Evolutionary conservation across 2,113 vertebrate species (phyloP).

Genomic region (cat (Felis catus)): DNA sequence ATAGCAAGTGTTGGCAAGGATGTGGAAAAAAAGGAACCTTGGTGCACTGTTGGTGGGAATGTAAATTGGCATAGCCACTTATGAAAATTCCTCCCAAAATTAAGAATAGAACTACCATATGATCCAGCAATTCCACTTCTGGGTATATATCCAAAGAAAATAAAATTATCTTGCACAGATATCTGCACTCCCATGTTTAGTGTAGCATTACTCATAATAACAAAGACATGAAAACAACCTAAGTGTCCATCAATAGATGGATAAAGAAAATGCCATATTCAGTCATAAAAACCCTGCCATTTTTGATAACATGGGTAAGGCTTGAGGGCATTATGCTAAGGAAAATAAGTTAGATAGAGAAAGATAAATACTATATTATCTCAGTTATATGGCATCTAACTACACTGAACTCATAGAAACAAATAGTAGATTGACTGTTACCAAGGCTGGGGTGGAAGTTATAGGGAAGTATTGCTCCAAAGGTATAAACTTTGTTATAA

Average conservation of each 20-base stretch:
- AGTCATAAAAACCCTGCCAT: neutral
- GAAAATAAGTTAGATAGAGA: neutral
- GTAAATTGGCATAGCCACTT: neutral
- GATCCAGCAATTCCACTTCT: neutral
- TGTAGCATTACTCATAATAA: neutral
- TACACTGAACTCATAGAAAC: neutral
- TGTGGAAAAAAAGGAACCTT: neutral
- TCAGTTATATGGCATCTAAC: neutral
- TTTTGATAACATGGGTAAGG: neutral
- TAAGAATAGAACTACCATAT: neutral
- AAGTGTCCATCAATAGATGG: neutral
- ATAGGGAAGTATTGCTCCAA: neutral
- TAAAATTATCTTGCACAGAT: neutral
- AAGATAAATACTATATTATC: neutral
- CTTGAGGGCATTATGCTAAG: neutral
- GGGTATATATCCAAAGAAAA: neutral
- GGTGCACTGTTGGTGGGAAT: neutral
- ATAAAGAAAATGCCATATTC: neutral
- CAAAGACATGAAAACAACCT: neutral
- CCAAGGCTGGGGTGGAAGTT: neutral
- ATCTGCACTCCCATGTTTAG: neutral
- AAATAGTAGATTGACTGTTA: neutral
- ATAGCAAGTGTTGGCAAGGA: neutral
- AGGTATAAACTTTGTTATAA: neutral
- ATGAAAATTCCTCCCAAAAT: neutral